These are phyloP conservation scores for Noctua fimbriata DNA, from an alignment of 2,888 invertebrate species.

Conservation along the genomic window DNA sequence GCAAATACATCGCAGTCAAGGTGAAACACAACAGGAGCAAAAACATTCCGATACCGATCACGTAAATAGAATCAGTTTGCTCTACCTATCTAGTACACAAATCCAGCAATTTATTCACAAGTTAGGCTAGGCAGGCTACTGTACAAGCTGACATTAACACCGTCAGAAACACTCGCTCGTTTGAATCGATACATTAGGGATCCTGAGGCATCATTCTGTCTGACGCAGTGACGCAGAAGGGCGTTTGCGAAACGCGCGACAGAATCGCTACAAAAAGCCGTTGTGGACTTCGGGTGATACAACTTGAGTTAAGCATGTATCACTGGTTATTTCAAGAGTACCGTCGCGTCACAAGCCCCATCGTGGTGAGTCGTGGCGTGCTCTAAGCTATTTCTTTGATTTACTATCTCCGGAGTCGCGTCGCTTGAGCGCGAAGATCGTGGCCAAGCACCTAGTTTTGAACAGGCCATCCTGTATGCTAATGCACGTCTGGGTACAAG, in stretches of 20 bases:
- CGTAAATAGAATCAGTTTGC: constrained; percentile 41
- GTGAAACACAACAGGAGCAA: constrained; percentile 49
- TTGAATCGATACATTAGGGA: neutral
- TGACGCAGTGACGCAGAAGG: neutral
- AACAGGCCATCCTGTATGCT: constrained; percentile 19
- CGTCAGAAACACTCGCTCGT: neutral
- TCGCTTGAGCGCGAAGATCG: neutral
- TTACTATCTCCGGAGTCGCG: neutral
- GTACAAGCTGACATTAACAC: neutral
- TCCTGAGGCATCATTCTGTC: neutral
- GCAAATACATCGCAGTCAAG: constrained; percentile 52
- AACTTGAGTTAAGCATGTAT: neutral
- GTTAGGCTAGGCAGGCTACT: neutral
- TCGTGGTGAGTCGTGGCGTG: neutral
- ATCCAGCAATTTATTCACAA: neutral
- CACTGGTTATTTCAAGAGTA: neutral
- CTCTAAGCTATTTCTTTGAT: neutral
- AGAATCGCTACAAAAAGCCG: neutral
- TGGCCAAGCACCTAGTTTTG: neutral
- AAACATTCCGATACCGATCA: constrained; percentile 53
- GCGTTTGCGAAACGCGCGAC: neutral
- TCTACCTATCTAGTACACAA: neutral
- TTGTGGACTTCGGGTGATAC: neutral
- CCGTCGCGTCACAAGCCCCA: neutral
- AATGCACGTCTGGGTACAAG: constrained; percentile 3